Percentiles rank a stretch among this genome's conserved stretches.
These are phyloP conservation scores for Chionis minor DNA, from an alignment of 2,113 vertebrate species.

Conservation along the genomic window DNA sequence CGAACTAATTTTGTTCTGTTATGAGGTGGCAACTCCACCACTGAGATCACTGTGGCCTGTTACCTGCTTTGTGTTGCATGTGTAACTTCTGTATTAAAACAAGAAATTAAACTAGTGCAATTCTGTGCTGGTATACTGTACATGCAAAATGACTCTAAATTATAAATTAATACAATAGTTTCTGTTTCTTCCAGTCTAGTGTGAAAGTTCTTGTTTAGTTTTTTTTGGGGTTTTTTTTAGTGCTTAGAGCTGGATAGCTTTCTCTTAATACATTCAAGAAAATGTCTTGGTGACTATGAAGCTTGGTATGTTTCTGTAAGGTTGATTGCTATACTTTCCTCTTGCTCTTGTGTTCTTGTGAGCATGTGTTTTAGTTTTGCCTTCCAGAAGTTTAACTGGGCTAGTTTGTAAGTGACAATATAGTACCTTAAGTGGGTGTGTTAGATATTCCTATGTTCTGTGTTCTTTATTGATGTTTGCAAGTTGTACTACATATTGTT, in stretches of 20 bases:
- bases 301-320: neutral
- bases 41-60: neutral
- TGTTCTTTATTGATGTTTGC: neutral
- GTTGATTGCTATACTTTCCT: neutral
- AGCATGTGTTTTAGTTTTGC: conserved; percentile 2
- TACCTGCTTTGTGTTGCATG: accelerated
- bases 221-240: neutral
- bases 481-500: neutral
- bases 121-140: neutral
- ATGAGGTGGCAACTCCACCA: accelerated
- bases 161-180: neutral
- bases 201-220: neutral
- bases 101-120: neutral
- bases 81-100: neutral
- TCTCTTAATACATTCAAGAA: neutral
- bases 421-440: neutral
- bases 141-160: neutral
- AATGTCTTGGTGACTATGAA: neutral
- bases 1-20: neutral
- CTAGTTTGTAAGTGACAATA: neutral
- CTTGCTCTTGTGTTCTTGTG: neutral
- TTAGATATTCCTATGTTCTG: neutral
- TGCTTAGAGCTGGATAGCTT: neutral
- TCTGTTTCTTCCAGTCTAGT: neutral
- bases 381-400: conserved; percentile 17